phyloP scores from a whole-genome alignment of 64 coral and sea anemone species.

The Trachythela sp. region DNA sequence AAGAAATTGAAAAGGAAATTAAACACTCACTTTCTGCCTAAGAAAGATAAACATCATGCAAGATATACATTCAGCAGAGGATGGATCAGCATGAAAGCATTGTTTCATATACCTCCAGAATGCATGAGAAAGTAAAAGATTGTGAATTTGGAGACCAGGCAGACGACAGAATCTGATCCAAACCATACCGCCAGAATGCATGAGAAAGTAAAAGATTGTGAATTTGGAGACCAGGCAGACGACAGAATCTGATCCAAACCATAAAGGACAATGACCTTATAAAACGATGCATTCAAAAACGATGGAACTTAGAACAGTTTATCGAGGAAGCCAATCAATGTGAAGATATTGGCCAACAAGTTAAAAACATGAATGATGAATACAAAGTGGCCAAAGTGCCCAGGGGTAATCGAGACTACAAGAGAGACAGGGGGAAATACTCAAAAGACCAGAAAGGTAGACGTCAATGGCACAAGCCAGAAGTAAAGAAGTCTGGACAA shows the following conservation, averaged over 20 bases:
- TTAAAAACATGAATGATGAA: slow-evolving; percentile 58
- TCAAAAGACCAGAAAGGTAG: neutral
- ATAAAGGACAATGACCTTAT: slow-evolving; percentile 40
- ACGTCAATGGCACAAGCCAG: neutral
- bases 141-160: slow-evolving; percentile 40
- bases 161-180: slow-evolving; percentile 31
- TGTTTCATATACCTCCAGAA: neutral
- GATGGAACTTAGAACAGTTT: slow-evolving; percentile 46
- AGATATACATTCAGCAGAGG: neutral
- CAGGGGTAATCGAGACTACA: neutral
- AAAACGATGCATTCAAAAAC: slow-evolving; percentile 44
- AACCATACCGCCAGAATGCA: neutral
- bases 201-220: slow-evolving; percentile 10
- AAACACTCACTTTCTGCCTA: neutral
- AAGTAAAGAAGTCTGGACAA: slow-evolving; percentile 14
- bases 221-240: slow-evolving; percentile 30
- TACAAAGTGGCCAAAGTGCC: slow-evolving; percentile 41
- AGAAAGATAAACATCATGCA: slow-evolving; percentile 12
- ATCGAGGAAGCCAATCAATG: slow-evolving; percentile 52
- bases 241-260: slow-evolving; percentile 55
- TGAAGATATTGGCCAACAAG: slow-evolving; percentile 57
- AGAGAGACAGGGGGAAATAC: neutral
- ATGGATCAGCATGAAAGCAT: neutral
- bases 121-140: neutral
- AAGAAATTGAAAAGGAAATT: neutral